Evolutionary conservation across 2,113 vertebrate genomes (phyloP).

Genomic region (Lycocorax pyrrhopterus): DNA sequence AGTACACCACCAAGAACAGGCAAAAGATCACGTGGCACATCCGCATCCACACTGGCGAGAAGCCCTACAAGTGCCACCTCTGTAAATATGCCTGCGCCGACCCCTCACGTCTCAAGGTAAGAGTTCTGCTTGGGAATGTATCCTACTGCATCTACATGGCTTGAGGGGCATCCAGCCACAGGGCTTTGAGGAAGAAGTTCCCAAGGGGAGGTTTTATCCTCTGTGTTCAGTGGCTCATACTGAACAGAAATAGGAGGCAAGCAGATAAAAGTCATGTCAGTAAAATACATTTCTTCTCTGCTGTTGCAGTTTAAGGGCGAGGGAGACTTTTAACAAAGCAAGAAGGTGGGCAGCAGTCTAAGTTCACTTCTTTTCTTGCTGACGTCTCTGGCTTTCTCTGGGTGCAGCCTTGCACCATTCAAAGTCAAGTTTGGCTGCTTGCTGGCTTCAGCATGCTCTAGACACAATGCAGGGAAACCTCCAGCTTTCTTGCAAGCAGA

Average conservation of each 20-base stretch:
- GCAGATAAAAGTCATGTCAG: background rate
- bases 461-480: background rate
- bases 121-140: background rate
- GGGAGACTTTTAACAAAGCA: background rate
- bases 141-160: background rate
- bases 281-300: background rate
- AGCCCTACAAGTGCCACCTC: constrained; percentile 90
- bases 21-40: constrained; percentile 98
- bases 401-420: background rate
- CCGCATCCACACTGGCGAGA: constrained; percentile 94
- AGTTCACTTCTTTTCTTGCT: background rate
- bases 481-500: background rate
- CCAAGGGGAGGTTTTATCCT: background rate
- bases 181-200: background rate
- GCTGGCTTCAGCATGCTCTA: background rate
- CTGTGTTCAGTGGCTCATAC: background rate
- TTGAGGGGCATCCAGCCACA: background rate
- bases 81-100: constrained; percentile 90
- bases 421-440: background rate
- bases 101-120: constrained; percentile 92
- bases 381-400: background rate
- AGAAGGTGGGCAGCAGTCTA: background rate
- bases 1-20: constrained; percentile 89
- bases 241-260: background rate
- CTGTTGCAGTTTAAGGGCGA: background rate